Evolutionary conservation across 2,888 invertebrate genomes (phyloP).

Genomic region (Trichacis sp.): DNA sequence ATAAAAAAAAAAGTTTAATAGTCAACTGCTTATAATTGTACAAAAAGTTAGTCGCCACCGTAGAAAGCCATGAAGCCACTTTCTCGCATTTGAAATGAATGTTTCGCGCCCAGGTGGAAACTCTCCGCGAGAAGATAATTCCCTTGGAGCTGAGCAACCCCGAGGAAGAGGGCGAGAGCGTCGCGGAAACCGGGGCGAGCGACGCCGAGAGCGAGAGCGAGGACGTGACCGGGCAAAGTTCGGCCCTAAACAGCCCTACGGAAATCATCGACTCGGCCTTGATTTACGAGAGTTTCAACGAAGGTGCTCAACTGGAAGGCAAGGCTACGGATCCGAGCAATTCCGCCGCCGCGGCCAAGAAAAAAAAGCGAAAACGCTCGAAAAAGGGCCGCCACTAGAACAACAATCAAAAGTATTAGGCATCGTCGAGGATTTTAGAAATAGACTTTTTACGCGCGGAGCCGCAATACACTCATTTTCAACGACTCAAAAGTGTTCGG

Average conservation of each 20-base stretch:
- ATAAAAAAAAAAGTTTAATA: too few species aligned
- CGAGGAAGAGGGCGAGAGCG: conserved; percentile 71
- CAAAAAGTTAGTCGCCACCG: too few species aligned
- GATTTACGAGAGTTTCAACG: conserved; percentile 72
- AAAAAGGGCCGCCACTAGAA: conserved; percentile 71
- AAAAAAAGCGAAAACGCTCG: conserved; percentile 71
- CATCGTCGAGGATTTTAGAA: conserved; percentile 23
- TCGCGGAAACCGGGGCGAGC: conserved; percentile 60
- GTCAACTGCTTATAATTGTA: neutral
- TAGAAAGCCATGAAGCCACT: too few species aligned
- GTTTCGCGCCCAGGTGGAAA: conserved; percentile 80
- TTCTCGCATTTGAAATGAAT: neutral
- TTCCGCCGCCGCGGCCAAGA: conserved; percentile 58
- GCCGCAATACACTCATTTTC: too few species aligned
- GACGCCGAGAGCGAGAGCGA: conserved; percentile 64
- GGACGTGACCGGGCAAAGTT: conserved; percentile 65
- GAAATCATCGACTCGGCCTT: conserved; percentile 71
- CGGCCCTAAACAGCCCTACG: conserved; percentile 63
- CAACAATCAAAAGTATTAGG: conserved; percentile 32
- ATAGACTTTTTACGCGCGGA: conserved; percentile 26
- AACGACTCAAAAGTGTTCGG: too few species aligned
- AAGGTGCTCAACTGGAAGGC: conserved; percentile 70
- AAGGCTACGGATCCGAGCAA: conserved; percentile 65
- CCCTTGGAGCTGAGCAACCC: conserved; percentile 85
- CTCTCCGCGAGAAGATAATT: conserved; percentile 91